phyloP scores from a whole-genome alignment of 2,888 invertebrate species.

The Drosophila lutescens region DNA sequence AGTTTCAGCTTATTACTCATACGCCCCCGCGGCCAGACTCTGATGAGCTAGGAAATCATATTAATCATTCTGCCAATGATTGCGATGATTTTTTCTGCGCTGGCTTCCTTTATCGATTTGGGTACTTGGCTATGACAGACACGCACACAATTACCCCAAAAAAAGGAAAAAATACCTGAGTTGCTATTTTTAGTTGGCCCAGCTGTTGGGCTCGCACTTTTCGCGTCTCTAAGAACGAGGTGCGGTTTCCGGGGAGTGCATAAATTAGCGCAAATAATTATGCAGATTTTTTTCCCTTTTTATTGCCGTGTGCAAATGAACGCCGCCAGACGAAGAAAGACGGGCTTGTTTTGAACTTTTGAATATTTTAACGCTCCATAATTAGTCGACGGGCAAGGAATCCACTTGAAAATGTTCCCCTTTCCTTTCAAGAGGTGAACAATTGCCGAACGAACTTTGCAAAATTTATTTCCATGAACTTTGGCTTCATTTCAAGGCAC shows the following conservation, averaged over 20 bases:
- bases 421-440: conserved; percentile 24
- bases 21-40: conserved; percentile 25
- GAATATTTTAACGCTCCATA: conserved; percentile 55
- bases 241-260: conserved; percentile 27
- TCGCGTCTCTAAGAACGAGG: background rate
- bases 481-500: conserved; percentile 5
- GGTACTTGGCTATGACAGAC: conserved; percentile 20
- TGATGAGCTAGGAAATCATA: conserved; percentile 50
- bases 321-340: conserved; percentile 30
- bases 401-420: conserved; percentile 22
- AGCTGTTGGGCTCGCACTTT: conserved; percentile 39
- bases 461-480: conserved; percentile 16
- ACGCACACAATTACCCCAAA: conserved; percentile 16
- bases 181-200: conserved; percentile 43
- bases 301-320: conserved; percentile 41
- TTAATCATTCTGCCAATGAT: conserved; percentile 64
- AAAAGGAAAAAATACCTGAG: conserved; percentile 7
- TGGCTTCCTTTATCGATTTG: conserved; percentile 42
- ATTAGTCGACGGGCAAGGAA: conserved; percentile 45
- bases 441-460: conserved; percentile 19
- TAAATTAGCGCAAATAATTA: conserved; percentile 54
- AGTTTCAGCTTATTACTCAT: conserved; percentile 61
- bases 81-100: conserved; percentile 35
- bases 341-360: conserved; percentile 52
- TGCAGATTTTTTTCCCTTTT: conserved; percentile 35